Evolutionary conservation across 1,140 invertebrate species (phyloP), one percentile per base, ranked within the genome.

Genomic region (Tyrophagus putrescentiae): DNA sequence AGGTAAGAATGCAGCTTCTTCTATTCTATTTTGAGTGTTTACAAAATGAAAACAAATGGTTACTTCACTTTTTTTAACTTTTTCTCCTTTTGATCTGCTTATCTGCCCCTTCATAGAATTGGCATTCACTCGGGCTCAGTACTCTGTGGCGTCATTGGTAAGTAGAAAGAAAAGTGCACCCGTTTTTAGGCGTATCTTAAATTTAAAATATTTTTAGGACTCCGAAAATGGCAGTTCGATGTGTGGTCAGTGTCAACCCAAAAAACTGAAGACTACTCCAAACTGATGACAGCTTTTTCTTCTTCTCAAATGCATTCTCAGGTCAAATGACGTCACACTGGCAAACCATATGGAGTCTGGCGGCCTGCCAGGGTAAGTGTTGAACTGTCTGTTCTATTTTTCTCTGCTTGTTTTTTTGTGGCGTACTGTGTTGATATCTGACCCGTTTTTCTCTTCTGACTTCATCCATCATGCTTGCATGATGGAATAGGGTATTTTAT

Each of bases 301-400:
- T n/a, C n/a, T n/a, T n/a, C n/a, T n/a, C n/a, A n/a, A n/a, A n/a
- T n/a, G n/a, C n/a, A n/a, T n/a, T n/a, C n/a, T n/a, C n/a, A n/a
- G n/a, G n/a, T 94, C 89, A 9, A 89, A 94, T 73, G 94, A 98
- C 73, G 93, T 98, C 65, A 94, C 88, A 6, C 74, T 97, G 58
- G 93, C 93, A n/a, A 97, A 97, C 75, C 87, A 91, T 69, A 85
- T 98, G 79, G 93, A 98, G 76, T 88, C 88, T 61, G 89, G 88
- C 9, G 92, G 92, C 7, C 80, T 90, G 65, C 87, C 91, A 11
- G 92, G 91, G 83, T 87, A 79, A 73, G 70, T 68, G 59, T n/a
- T 13, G 36, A 39, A 39, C 36, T 39, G 13, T 39, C 36, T 39
- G 21, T 39, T 39, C 36, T 39, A 1, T 50, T 50, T 3, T 50